phyloP scores from a whole-genome alignment of 2,113 vertebrate genomes.

The Actinemys pallida region DNA sequence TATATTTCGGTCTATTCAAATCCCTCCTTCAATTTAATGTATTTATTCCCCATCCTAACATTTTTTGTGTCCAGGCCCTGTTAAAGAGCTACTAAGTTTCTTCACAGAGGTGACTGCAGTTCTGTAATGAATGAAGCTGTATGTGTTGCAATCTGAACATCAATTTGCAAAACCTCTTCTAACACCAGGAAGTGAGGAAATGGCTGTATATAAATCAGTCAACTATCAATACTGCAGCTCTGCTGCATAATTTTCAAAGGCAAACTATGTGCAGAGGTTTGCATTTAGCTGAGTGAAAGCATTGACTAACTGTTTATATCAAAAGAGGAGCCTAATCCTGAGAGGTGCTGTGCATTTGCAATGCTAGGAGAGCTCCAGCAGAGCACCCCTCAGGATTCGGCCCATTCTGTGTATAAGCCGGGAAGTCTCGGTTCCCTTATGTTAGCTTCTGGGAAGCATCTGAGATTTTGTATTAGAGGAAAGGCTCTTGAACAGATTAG shows the following conservation, averaged over 20 bases:
- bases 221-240: conserved; percentile 7
- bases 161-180: background rate
- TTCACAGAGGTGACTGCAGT: background rate
- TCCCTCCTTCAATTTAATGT: background rate
- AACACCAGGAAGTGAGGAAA: conserved; percentile 27
- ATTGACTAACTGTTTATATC: background rate
- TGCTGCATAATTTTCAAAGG: conserved; percentile 29
- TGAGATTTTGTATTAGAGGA: background rate
- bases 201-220: conserved; percentile 17
- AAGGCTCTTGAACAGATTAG: background rate
- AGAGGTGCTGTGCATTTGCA: background rate
- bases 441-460: conserved; percentile 24
- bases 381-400: background rate
- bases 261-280: conserved; percentile 15
- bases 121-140: background rate
- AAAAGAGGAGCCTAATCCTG: background rate
- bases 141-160: conserved; percentile 31
- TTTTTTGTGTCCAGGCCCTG: background rate
- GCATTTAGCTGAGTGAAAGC: background rate
- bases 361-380: background rate
- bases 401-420: background rate
- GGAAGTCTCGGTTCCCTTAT: conserved; percentile 20
- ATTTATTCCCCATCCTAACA: background rate
- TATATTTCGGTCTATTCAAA: background rate
- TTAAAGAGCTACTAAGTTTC: background rate